Evolutionary conservation across 2,113 vertebrate species (phyloP).

Genomic region (Phalacrocorax aristotelis): DNA sequence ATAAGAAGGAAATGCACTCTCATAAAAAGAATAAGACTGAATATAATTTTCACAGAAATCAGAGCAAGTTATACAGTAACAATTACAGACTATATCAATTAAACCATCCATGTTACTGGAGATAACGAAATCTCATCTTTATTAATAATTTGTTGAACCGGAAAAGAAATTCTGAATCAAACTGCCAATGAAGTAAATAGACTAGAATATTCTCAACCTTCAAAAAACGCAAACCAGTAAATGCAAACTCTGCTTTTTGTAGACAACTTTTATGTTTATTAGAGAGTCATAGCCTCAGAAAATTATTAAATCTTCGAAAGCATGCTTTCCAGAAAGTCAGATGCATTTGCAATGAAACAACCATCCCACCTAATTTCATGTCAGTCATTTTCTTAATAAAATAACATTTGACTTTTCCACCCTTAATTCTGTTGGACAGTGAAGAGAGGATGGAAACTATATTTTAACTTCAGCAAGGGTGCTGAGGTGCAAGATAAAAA

Average conservation of each 20-base stretch:
- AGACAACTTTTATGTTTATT: background rate
- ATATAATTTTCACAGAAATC: background rate
- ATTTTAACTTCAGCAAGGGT: background rate
- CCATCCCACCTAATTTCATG: background rate
- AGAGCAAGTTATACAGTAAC: background rate
- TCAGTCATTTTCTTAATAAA: background rate
- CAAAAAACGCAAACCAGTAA: background rate
- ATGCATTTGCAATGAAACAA: background rate
- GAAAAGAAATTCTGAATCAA: background rate
- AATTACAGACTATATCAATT: background rate
- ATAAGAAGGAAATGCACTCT: background rate
- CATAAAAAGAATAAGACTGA: background rate
- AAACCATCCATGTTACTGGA: background rate
- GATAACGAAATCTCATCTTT: constrained; percentile 4
- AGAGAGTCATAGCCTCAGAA: background rate
- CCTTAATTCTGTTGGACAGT: background rate
- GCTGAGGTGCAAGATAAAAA: background rate
- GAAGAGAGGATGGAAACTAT: background rate
- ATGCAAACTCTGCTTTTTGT: background rate
- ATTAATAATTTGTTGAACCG: background rate
- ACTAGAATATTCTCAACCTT: background rate
- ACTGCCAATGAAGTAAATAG: background rate
- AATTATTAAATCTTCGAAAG: background rate
- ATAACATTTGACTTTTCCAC: background rate
- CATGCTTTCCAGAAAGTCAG: background rate